These are phyloP conservation scores for Clepsis dumicolana DNA, from an alignment of 2,888 invertebrate species.

Conservation along the genomic window DNA sequence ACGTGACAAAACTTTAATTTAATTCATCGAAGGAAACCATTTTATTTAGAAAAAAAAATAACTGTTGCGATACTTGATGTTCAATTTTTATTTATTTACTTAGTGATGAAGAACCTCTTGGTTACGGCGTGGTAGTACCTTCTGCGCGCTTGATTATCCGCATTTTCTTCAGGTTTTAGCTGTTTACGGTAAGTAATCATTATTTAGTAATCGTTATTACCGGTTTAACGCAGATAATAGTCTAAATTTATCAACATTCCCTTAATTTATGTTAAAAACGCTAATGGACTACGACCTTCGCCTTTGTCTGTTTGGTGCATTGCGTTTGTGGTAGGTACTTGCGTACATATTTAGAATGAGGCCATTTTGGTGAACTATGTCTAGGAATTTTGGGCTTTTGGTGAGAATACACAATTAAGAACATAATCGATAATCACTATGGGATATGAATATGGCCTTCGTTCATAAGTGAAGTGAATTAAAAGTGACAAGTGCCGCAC, in stretches of 20 bases:
- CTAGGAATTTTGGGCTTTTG: conserved; percentile 18
- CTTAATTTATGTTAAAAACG: conserved; percentile 53
- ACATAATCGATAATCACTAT: conserved; percentile 6
- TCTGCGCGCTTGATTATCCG: conserved; percentile 78
- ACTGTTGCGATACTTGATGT: conserved; percentile 80
- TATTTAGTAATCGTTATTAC: conserved; percentile 43
- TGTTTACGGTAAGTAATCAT: conserved; percentile 77
- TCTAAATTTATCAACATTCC: conserved; percentile 15
- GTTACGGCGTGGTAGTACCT: conserved; percentile 85
- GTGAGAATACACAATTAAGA: neutral
- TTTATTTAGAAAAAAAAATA: conserved; percentile 76
- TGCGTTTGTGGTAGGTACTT: conserved; percentile 75
- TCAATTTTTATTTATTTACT: conserved; percentile 86
- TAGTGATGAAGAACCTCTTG: conserved; percentile 84
- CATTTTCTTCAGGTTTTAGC: conserved; percentile 77
- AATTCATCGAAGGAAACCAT: conserved; percentile 80
- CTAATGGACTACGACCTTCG: conserved; percentile 81
- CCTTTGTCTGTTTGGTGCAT: conserved; percentile 86
- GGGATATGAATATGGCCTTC: conserved; percentile 12
- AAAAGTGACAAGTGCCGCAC: conserved; percentile 39
- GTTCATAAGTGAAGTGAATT: conserved; percentile 21
- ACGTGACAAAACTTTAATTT: conserved; percentile 83
- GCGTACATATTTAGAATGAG: conserved; percentile 56
- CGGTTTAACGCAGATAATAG: neutral
- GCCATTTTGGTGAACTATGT: conserved; percentile 51